These are phyloP conservation scores for Uria aalge DNA, from an alignment of 2,113 vertebrate species.

Conservation along the genomic window DNA sequence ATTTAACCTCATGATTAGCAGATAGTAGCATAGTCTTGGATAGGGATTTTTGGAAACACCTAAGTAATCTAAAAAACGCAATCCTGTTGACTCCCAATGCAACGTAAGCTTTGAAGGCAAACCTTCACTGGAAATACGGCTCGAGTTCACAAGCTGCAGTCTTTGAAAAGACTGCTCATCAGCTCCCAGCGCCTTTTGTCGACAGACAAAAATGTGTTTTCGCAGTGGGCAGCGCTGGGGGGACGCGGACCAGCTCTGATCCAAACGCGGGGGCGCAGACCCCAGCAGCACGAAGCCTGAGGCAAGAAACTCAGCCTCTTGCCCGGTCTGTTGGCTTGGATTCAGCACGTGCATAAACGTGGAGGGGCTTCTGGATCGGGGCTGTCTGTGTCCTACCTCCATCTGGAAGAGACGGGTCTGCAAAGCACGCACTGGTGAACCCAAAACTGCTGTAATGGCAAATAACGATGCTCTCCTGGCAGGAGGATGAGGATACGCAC, in stretches of 20 bases:
- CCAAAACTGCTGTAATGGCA: not conserved
- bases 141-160: not conserved
- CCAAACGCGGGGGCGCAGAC: not conserved
- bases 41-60: not conserved
- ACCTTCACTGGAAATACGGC: not conserved
- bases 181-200: not conserved
- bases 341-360: not conserved
- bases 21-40: not conserved
- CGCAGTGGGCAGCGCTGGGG: not conserved
- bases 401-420: not conserved
- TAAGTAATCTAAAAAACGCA: not conserved
- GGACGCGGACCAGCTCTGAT: not conserved
- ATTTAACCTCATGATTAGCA: not conserved
- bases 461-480: not conserved
- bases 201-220: not conserved
- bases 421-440: not conserved
- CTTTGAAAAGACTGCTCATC: not conserved
- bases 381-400: not conserved
- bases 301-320: slow-evolving; percentile 4
- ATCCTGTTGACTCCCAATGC: not conserved
- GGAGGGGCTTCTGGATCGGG: not conserved
- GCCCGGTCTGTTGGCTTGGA: not conserved
- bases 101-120: not conserved
- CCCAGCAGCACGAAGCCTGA: not conserved
- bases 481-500: not conserved